Percentiles rank a stretch among this genome's conserved stretches.
Evolutionary conservation across 2,113 vertebrate genomes (phyloP).

Genomic region (Cynoglossus semilaevis): DNA sequence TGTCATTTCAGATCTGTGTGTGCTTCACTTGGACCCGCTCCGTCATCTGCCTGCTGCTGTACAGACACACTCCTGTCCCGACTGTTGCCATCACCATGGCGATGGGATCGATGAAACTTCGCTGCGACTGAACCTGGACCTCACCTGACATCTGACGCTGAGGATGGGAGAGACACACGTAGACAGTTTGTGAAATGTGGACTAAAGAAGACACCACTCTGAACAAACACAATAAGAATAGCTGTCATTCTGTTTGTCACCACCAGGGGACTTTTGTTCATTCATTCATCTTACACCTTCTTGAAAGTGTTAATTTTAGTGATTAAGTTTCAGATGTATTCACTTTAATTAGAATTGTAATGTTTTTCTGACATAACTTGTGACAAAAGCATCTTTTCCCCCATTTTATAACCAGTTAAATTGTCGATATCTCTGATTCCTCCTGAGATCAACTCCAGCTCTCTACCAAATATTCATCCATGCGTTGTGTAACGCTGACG

Average conservation of each 20-base stretch:
- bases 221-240: no score
- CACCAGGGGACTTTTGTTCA: not conserved
- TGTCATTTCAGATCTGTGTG: not conserved
- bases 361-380: no score
- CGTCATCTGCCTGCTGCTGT: conserved; percentile 67
- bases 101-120: conserved; percentile 57
- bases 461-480: conserved; percentile 37
- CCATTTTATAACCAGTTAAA: no score
- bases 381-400: no score
- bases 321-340: no score
- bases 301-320: no score
- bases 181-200: not conserved
- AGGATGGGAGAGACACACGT: not conserved
- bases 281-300: no score
- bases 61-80: conserved; percentile 64
- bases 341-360: no score
- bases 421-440: no score
- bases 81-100: conserved; percentile 65
- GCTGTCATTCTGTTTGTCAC: not conserved
- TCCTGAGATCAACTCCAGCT: not conserved
- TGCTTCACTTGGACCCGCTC: conserved; percentile 37
- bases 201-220: no score
- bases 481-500: not conserved
- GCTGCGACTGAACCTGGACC: conserved; percentile 58
- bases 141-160: conserved; percentile 73